phyloP scores from a whole-genome alignment of 1,140 invertebrate species.

The Limonius californicus region DNA sequence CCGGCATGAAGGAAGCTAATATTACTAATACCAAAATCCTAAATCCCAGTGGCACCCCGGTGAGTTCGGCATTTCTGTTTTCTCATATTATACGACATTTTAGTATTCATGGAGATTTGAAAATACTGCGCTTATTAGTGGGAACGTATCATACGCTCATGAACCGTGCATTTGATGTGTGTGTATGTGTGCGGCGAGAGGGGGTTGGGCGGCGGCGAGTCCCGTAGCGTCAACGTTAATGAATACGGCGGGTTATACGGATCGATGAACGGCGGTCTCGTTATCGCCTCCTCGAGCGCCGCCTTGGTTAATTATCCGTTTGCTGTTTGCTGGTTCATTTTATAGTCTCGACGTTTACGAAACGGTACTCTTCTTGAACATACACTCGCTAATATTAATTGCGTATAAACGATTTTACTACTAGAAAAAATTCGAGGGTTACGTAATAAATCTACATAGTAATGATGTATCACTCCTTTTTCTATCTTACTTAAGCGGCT shows the following conservation, averaged over 20 bases:
- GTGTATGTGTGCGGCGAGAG: background rate
- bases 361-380: background rate
- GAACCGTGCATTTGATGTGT: constrained; percentile 4
- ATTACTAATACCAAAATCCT: no score
- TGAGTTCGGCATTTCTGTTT: background rate
- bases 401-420: background rate
- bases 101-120: constrained; percentile 4
- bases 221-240: constrained; percentile 20
- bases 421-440: no score
- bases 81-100: background rate
- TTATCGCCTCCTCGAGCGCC: constrained; percentile 32
- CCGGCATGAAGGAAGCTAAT: no score
- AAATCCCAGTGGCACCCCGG: no score
- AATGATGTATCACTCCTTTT: no score
- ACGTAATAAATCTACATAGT: no score
- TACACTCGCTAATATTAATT: background rate
- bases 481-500: no score
- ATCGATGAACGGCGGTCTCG: constrained; percentile 32
- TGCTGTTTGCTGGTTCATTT: constrained; percentile 16
- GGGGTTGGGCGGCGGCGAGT: background rate
- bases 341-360: constrained; percentile 4
- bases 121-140: constrained; percentile 8
- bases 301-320: constrained; percentile 32
- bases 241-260: constrained; percentile 30
- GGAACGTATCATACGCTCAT: constrained; percentile 2